phyloP scores from a whole-genome alignment of 2,888 invertebrate species.

The Drosophila dives region DNA sequence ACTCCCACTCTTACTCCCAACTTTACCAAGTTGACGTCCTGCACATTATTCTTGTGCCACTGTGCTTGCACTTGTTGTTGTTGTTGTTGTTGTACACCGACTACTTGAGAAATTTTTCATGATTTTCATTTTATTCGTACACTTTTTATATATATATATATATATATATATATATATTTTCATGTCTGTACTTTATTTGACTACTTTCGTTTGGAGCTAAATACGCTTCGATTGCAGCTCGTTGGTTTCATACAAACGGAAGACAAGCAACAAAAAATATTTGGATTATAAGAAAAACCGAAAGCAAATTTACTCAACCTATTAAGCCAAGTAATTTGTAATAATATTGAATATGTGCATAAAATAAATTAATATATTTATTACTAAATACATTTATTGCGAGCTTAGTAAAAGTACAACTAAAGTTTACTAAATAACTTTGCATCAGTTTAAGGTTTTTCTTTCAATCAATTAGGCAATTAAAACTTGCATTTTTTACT shows the following conservation, averaged over 20 bases:
- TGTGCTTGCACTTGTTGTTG: conserved; percentile 46
- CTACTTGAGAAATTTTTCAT: conserved; percentile 67
- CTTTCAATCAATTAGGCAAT: neutral
- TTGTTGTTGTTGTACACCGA: conserved; percentile 45
- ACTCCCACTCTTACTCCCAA: neutral
- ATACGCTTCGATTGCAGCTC: conserved; percentile 46
- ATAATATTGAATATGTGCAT: too few relatives aligned
- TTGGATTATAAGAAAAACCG: neutral
- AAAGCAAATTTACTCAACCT: neutral
- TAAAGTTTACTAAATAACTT: neutral
- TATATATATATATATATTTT: conserved; percentile 19
- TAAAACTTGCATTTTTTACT: too few relatives aligned
- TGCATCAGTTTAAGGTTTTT: neutral
- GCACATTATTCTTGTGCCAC: conserved; percentile 63
- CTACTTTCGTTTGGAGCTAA: conserved; percentile 58
- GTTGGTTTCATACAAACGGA: conserved; percentile 18
- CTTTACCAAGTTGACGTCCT: conserved; percentile 38
- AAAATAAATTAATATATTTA: too few relatives aligned
- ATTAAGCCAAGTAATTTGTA: neutral
- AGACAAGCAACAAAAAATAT: neutral
- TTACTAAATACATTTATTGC: neutral
- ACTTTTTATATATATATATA: conserved; percentile 8
- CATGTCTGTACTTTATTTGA: conserved; percentile 60
- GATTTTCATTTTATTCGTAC: conserved; percentile 46
- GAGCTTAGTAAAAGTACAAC: neutral